Percentiles rank a stretch among this genome's conserved stretches.
phyloP scores from a whole-genome alignment of 2,113 vertebrate species.

The Rhynchomys soricoides region DNA sequence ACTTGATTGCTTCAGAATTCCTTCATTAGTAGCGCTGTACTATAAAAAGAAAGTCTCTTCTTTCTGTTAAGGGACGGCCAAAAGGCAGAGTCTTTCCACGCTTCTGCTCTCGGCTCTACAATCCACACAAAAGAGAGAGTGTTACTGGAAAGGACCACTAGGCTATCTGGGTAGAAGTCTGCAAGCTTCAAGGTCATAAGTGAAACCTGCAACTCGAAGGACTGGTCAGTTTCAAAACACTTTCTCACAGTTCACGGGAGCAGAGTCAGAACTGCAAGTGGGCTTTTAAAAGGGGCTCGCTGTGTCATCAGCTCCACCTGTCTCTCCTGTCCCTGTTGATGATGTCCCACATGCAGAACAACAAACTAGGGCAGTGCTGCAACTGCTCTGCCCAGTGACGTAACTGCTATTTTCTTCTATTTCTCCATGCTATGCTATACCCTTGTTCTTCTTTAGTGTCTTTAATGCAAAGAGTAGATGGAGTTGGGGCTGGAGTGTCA shows the following conservation, averaged over 20 bases:
- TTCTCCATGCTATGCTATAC: rapidly evolving
- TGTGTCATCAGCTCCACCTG: too few species aligned
- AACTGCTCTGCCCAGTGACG: background rate
- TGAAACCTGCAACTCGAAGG: background rate
- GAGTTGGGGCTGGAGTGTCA: background rate
- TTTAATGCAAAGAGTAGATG: background rate
- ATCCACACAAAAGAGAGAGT: constrained; percentile 66
- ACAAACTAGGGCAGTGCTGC: background rate
- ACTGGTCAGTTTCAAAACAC: background rate
- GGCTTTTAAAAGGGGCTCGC: too few species aligned
- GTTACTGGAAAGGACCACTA: constrained; percentile 80
- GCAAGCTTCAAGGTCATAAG: constrained; percentile 77
- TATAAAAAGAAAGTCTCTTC: background rate
- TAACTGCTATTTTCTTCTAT: background rate
- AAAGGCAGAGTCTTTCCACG: constrained; percentile 71
- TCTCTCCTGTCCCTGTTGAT: background rate
- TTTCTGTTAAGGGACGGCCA: constrained; percentile 58
- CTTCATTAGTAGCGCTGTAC: background rate
- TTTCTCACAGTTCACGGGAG: background rate
- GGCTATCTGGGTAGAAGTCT: constrained; percentile 82
- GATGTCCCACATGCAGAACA: background rate
- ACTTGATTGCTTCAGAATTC: background rate
- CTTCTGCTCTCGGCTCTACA: constrained; percentile 76
- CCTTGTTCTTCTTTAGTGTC: background rate
- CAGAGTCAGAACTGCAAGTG: background rate